Conservation (phyloP, 2,797 vertebrate genomes). For the Leucoraja ocellata region DNA sequence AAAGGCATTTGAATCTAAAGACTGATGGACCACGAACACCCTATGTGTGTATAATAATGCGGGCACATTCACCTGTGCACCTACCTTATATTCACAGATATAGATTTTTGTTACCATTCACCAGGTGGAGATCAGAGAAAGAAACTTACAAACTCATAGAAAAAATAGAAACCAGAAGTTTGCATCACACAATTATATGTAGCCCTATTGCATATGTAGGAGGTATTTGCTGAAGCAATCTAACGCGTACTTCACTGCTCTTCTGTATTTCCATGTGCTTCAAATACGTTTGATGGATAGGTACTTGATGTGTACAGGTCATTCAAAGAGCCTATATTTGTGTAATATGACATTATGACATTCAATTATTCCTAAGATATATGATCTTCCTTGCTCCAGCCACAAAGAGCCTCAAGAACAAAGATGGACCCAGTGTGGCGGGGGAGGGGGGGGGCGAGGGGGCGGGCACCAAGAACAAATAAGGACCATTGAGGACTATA, state of each 20-base stretch:
- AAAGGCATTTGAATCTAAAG: not conserved
- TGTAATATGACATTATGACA: not conserved
- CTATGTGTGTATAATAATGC: not conserved
- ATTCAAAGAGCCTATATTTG: too few species aligned
- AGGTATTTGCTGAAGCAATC: not conserved
- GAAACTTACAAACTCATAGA: not conserved
- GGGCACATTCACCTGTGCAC: not conserved
- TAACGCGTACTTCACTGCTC: not conserved
- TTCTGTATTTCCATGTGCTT: not conserved
- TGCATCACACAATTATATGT: not conserved
- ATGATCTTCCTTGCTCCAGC: not conserved
- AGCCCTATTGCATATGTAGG: too few species aligned
- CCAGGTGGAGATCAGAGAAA: not conserved
- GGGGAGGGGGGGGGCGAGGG: too few species aligned
- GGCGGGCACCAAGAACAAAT: too few species aligned
- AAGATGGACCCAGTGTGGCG: too few species aligned
- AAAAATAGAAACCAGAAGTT: not conserved
- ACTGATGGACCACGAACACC: not conserved
- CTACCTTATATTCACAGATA: not conserved
- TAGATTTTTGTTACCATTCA: not conserved
- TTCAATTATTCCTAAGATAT: not conserved
- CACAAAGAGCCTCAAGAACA: too few species aligned
- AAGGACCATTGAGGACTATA: too few species aligned
- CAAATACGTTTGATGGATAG: not conserved
- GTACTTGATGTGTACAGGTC: too few species aligned